Evolutionary conservation across 2,888 invertebrate species (phyloP), one percentile per base, ranked within the genome.

Genomic region (Brachyptera risi): DNA sequence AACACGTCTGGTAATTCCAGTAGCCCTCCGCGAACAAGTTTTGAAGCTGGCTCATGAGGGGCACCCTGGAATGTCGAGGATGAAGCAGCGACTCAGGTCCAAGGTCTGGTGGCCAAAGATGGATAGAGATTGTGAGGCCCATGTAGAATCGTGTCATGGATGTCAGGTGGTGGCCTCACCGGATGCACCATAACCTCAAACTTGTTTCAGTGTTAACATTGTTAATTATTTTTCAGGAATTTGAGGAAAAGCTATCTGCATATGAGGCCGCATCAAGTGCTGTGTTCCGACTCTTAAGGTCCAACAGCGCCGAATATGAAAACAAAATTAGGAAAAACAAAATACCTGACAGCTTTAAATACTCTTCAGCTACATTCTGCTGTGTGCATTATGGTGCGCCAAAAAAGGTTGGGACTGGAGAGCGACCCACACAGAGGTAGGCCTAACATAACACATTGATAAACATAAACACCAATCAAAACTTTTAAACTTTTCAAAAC

Each of bases 141-240:
- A 21, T 21, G 44, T 44, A 4, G 21, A 17, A 21, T 21, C 49
- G 5, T 49, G 49, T 24, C 49, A 49, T 49, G 49, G 31, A 19
- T 63, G 65, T 47, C 58, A 65, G 35, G 17, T 68, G 11, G 68
- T 69, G 3, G 59, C 60, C n/a, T 37, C 50, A 24, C 13, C 64
- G 1, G 56, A 56, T 7, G 56, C 56, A 19, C 62, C 66, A 26
- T 40, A 65, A 44, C 69, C 68, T n/a, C n/a, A n/a, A n/a, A n/a
- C n/a, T n/a, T n/a, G n/a, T n/a, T n/a, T n/a, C n/a, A n/a, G n/a
- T n/a, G n/a, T n/a, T n/a, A n/a, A n/a, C n/a, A n/a, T n/a, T n/a
- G n/a, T n/a, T n/a, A n/a, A n/a, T n/a, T n/a, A n/a, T n/a, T 31
- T 31, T 31, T 31, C 31, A 31, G 31, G 31, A 31, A 31, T 31